phyloP scores from a whole-genome alignment of 2,113 vertebrate species.

The Eupsittula cactorum region DNA sequence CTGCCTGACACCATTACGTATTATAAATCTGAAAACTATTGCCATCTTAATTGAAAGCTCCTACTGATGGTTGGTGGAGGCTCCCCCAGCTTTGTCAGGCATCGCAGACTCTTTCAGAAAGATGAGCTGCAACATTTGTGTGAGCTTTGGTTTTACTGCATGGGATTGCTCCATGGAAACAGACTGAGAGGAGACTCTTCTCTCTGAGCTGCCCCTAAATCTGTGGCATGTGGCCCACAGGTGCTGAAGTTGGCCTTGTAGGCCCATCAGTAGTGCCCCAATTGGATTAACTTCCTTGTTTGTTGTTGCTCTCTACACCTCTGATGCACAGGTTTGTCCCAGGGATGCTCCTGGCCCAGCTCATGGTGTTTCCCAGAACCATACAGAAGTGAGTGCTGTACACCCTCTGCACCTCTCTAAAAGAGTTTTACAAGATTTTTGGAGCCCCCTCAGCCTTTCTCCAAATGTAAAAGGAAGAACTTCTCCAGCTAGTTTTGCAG shows the following conservation, averaged over 20 bases:
- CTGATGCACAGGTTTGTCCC: accelerated
- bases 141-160: background rate
- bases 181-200: background rate
- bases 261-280: background rate
- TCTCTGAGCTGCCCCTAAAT: background rate
- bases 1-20: background rate
- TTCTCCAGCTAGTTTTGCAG: background rate
- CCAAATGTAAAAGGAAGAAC: background rate
- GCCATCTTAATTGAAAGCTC: background rate
- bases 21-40: background rate
- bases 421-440: background rate
- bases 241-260: background rate
- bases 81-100: background rate
- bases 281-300: background rate
- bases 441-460: background rate
- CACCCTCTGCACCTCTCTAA: background rate
- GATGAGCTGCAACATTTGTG: background rate
- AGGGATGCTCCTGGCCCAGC: background rate
- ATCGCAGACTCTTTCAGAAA: background rate
- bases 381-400: background rate
- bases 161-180: background rate
- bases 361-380: background rate
- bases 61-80: background rate
- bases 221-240: accelerated
- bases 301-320: background rate